Conservation (phyloP, 2,797 vertebrate species). For the Amazona ochrocephala region DNA sequence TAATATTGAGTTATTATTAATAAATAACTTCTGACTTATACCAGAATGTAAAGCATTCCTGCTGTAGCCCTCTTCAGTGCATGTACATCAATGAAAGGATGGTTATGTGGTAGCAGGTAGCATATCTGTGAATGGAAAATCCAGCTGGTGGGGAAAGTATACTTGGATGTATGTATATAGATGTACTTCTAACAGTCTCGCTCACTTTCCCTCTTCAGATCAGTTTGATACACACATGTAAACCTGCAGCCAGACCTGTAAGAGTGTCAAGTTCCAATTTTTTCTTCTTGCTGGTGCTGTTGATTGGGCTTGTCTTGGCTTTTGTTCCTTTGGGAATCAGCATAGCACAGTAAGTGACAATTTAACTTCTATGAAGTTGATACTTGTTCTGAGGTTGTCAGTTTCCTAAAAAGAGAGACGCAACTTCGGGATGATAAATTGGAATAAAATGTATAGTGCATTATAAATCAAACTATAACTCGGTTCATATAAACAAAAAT, state of each 20-base stretch:
- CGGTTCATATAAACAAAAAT: background rate
- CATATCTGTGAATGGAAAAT: background rate
- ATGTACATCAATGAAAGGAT: background rate
- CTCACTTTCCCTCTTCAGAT: conserved; percentile 73
- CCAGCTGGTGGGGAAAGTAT: background rate
- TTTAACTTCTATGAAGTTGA: background rate
- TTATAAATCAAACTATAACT: background rate
- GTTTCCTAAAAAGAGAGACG: background rate
- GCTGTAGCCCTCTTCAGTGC: background rate
- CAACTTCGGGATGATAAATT: background rate
- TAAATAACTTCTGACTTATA: background rate
- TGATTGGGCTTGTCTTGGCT: conserved; percentile 90
- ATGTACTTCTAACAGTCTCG: background rate
- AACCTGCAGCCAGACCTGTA: conserved; percentile 86
- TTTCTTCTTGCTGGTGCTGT: conserved; percentile 90
- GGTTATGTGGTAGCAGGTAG: background rate
- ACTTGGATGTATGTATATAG: accelerated
- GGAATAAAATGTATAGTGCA: background rate
- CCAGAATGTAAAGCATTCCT: background rate
- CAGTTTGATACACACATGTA: conserved; percentile 86
- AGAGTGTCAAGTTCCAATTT: conserved; percentile 94
- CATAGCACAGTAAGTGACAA: conserved; percentile 85
- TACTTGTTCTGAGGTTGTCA: background rate
- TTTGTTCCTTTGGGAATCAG: conserved; percentile 86
- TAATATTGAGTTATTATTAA: background rate